phyloP scores from a whole-genome alignment of 2,888 invertebrate species.

The Drosophila longiperda region DNA sequence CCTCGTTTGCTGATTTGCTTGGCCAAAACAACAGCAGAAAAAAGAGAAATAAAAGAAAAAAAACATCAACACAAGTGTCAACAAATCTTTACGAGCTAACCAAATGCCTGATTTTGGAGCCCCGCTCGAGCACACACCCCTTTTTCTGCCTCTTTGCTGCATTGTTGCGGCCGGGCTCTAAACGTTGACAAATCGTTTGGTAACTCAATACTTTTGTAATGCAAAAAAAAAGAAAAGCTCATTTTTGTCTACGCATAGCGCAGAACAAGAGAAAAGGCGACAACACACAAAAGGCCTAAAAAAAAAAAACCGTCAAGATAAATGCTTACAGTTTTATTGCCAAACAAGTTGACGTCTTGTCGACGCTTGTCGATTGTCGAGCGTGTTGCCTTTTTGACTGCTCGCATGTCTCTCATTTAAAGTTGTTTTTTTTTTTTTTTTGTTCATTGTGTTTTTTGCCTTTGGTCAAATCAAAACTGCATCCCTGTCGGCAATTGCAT shows the following conservation, averaged over 20 bases:
- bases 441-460: conserved; percentile 1
- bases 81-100: conserved; percentile 74
- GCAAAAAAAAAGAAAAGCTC: conserved; percentile 71
- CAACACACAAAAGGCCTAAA: conserved; percentile 50
- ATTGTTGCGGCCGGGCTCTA: conserved; percentile 43
- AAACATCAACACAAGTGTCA: conserved; percentile 73
- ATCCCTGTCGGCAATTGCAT: conserved; percentile 64
- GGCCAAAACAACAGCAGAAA: conserved; percentile 26
- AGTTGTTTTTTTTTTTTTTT: conserved; percentile 47
- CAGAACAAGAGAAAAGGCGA: conserved; percentile 29
- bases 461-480: conserved; percentile 51
- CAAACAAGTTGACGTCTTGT: conserved; percentile 73
- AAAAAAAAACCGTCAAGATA: conserved; percentile 61
- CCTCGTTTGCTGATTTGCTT: conserved; percentile 62
- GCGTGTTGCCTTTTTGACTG: conserved; percentile 27
- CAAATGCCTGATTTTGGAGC: conserved; percentile 59
- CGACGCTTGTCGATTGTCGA: conserved; percentile 49
- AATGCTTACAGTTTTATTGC: conserved; percentile 81
- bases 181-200: conserved; percentile 80
- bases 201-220: conserved; percentile 80
- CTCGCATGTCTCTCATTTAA: conserved; percentile 18
- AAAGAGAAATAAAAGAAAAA: background rate
- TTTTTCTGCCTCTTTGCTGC: conserved; percentile 5
- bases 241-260: conserved; percentile 70
- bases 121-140: conserved; percentile 10